phyloP scores from a whole-genome alignment of 2,888 invertebrate species.

The Drosophila barbarae region DNA sequence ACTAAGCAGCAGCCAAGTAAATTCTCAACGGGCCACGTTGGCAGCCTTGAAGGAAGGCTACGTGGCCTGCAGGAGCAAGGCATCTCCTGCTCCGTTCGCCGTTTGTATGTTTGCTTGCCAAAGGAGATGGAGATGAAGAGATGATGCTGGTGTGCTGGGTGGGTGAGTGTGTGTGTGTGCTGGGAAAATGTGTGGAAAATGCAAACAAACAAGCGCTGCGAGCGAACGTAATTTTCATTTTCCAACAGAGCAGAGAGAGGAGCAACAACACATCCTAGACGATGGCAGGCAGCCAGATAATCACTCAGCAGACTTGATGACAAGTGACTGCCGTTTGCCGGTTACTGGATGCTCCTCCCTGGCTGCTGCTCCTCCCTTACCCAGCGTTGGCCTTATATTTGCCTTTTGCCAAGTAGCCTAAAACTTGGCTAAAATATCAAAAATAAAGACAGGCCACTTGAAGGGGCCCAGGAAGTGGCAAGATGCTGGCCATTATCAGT shows the following conservation, averaged over 20 bases:
- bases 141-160: background rate
- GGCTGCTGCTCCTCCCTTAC: slow-evolving; percentile 3
- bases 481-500: slow-evolving; percentile 1
- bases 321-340: slow-evolving; percentile 48
- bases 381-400: slow-evolving; percentile 16
- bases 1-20: slow-evolving; percentile 33
- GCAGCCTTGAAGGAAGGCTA: slow-evolving; percentile 21
- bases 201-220: slow-evolving; percentile 40
- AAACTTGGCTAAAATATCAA: slow-evolving; percentile 21
- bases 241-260: slow-evolving; percentile 1
- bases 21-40: slow-evolving; percentile 23
- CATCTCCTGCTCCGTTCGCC: background rate
- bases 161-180: slow-evolving; percentile 50
- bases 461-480: too few species aligned
- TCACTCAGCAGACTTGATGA: slow-evolving; percentile 63
- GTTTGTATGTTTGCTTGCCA: slow-evolving; percentile 11
- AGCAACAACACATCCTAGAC: slow-evolving; percentile 22
- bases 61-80: slow-evolving; percentile 10
- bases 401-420: slow-evolving; percentile 29
- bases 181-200: slow-evolving; percentile 44
- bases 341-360: slow-evolving; percentile 10
- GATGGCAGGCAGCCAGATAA: slow-evolving; percentile 56
- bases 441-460: slow-evolving; percentile 7
- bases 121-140: slow-evolving; percentile 5
- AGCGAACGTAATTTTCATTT: slow-evolving; percentile 57